Base-by-base conservation (phyloP, 2,113 vertebrate species). In the Callocephalon fimbriatum region DNA sequence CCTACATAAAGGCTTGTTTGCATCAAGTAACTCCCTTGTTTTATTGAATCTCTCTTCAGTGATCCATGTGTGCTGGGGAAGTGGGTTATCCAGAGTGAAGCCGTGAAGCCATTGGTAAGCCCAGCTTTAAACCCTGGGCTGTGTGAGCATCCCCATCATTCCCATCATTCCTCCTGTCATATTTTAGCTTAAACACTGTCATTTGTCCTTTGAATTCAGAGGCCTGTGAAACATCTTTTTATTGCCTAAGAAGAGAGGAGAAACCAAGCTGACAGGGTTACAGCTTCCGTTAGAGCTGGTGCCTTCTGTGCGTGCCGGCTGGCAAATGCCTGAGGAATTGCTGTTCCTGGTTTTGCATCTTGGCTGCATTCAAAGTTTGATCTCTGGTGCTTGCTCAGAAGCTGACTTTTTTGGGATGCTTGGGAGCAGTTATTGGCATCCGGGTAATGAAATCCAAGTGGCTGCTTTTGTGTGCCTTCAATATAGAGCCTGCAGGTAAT, bases 11-110 rank as follows among this genome's bases (percentile, higher is more conserved):
- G 0, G 0, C 44, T 83, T n/a, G 3, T 79, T 78, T 86, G 35
- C 37, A 56, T 88, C 20, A 10, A 16, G 35, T 53, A 31, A 31
- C 19, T 65, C 29, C 5, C 5, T 48, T 70, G 42, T 50, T 75
- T 42, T 70, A 3, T 16, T 61, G 35, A 42, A 15, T 66, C 11
- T 80, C 13, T 54, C 25, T 53, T 42, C n/a, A 37, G 27, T 21
- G 16, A 53, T 63, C 42, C 1, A 0, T 31, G 10, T 3, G 1
- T 6, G 5, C 22, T 0, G 1, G 25, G 14, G 23, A 25, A 22
- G 14, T 6, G 35, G 14, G 20, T 38, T 84, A 38, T 38, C 26
- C 16, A 27, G 37, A 42, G 18, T 12, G 73, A 44, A 73, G 40
- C 29, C 1, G 0, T 13, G 47, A 75, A 70, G 53, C 27, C 50